Base-by-base conservation (phyloP, 1,140 invertebrate genomes). In the Drosophila ironensis region DNA sequence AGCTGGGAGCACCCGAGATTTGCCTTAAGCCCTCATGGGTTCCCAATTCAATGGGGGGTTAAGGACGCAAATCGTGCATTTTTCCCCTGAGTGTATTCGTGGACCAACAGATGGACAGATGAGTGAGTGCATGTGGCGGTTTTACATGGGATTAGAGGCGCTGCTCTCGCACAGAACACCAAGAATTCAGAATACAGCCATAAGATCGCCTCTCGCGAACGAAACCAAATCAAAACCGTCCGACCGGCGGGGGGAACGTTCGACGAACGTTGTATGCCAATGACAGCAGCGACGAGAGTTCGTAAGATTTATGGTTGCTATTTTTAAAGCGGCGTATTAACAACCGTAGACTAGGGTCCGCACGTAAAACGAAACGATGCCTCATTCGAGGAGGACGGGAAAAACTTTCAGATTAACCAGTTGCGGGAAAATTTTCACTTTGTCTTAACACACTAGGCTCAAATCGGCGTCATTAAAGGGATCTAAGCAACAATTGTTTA, bases 251-350 rank as follows among this genome's bases (percentile, higher is more conserved):
- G 45, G 67, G 52, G 66, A 59, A 51, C 68, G 52, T 45, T 59
- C 40, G 57, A 35, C 44, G 52, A 80, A 66, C 69, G 66, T 56
- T 68, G 69, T 61, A 52, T 57, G 48, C 37, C 47, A 69, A 72
- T 72, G 50, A 57, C 25, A 50, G 46, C 48, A 44, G 41, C 72
- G 54, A 57, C 48, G 70, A 73, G 60, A 71, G 56, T 70, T 63
- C 46, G 56, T 52, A 71, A 86, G 78, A 84, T 84, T 84, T 84
- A 86, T 86, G 77, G 78, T 86, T 63, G 80, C 78, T 84, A 84
- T 84, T 84, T 84, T 84, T 86, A 84, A 84, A 78, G 72, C 74
- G 73, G 51, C 57, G 69, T 84, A 66, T 78, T 78, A 84, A 82
- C 69, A 84, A 74, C 54, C 69, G 78, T 82, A 82, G 60, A 22